A percentile compares a stretch with the other conserved stretches of the same genome.
phyloP scores from a whole-genome alignment of 2,113 vertebrate species.

The Cavia porcellus region DNA sequence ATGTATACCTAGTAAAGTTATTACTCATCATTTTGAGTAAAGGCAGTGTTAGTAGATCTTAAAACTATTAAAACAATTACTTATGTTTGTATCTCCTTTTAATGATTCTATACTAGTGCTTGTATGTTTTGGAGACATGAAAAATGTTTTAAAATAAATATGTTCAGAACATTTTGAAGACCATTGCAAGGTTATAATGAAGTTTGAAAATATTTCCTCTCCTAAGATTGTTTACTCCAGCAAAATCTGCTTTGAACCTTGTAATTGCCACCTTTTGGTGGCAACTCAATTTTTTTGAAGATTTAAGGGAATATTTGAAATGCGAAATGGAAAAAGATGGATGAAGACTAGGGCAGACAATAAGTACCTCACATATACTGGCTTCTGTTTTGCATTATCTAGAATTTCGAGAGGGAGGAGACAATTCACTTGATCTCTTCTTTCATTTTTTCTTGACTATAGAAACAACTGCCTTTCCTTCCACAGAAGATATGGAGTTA shows the following conservation, averaged over 20 bases:
- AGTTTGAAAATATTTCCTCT: not conserved
- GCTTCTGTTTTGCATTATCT: fast-evolving
- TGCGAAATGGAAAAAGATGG: not conserved
- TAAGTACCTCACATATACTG: not conserved
- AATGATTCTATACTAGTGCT: not conserved
- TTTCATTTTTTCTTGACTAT: not conserved
- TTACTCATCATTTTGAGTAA: not conserved
- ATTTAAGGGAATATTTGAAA: not conserved
- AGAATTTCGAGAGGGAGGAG: not conserved
- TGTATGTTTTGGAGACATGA: not conserved
- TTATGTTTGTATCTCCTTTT: not conserved
- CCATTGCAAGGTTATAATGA: not conserved
- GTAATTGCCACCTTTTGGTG: not conserved
- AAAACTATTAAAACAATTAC: not conserved
- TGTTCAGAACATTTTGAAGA: not conserved
- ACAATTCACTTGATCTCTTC: not conserved
- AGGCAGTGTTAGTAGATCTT: not conserved
- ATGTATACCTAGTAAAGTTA: not conserved
- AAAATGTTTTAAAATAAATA: not conserved
- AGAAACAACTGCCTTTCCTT: not conserved
- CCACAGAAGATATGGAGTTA: not conserved
- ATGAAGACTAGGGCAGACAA: not conserved
- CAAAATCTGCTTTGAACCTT: not conserved
- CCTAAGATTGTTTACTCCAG: not conserved
- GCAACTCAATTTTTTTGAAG: not conserved